Evolutionary conservation across 2,797 vertebrate genomes (phyloP), one percentile per base, ranked within the genome.

Genomic region (Borostomias antarcticus): DNA sequence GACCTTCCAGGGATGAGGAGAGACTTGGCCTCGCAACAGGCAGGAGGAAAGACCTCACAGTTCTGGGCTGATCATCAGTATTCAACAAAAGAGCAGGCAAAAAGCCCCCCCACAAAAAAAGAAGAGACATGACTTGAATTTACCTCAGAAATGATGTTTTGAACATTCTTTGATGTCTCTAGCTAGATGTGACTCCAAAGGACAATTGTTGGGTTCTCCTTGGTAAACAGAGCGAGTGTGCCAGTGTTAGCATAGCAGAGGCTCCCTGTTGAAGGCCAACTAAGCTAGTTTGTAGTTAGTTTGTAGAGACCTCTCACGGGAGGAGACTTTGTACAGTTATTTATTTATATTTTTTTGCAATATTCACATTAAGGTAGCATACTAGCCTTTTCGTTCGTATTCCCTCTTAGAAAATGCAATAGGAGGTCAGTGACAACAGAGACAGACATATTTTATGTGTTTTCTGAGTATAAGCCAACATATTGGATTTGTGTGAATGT

Each of bases 241-340:
- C 81, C 74, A 2, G 5, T 37, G 35, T 37, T 29, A 59, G 40
- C 40, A 17, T 61, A 29, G 26, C 17, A 28, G 37, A 40, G 30
- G 21, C n/a, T 37, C n/a, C n/a, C n/a, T n/a, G n/a, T n/a, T n/a
- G 33, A 1, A 37, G 33, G 33, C 6, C 11, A 37, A 37, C 35
- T 13, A 37, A 37, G 35, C 35, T 13, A 63, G 62, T 73, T 54
- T 67, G 53, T 53, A 52, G 28, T 29, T 37, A 72, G 73, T 53
- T 67, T 45, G 32, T 51, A 66, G 58, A 69, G 72, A 62, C 70
- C 74, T 78, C 75, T 74, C 67, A 8, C n/a, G n/a, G n/a, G 50
- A 78, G 65, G 59, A 81, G 71, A 54, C 74, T 84, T 78, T 88
- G 87, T 90, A 88, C 82, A 89, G 77, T 60, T 37, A 37, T 61